Evolutionary conservation across 2,888 invertebrate species (phyloP), one percentile per base, ranked within the genome.

Genomic region (Torymus auratus): DNA sequence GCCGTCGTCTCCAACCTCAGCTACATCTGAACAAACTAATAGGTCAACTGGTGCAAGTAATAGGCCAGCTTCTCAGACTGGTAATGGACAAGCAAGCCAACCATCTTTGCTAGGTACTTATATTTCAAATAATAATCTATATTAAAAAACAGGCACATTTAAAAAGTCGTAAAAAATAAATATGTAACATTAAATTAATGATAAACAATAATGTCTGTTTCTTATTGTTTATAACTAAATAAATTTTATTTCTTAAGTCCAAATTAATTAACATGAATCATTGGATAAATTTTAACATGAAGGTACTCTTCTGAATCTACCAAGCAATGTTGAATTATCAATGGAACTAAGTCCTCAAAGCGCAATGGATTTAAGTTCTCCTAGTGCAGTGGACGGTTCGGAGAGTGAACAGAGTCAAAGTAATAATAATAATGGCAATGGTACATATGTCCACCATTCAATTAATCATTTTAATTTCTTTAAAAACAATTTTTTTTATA

Each of bases 311-410:
- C 88, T 91, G 72, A 89, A 90, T 81, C 85, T 91, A 60, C 87
- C 91, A 56, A 88, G 89, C 83, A 92, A 93, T 86, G 91, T 93
- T 78, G 93, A 93, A 85, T 92, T 94, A 82, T 92, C 94, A 85
- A 94, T 94, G 93, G 94, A 92, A 86, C 91, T 93, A 73, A 92
- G 91, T 64, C 92, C 92, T 20, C 92, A 92, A 86, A 91, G 70
- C 28, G 58, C 81, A 69, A 81, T 81, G 73, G 79, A 81, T 15
- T 73, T 77, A 14, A 83, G 65, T 56, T 83, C 83, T 50, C 73
- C 81, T 23, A 73, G 69, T 76, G 75, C 79, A 60, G 58, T 56
- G 52, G 81, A 83, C 83, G 65, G 79, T 69, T 73, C 84, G 5
- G 86, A 86, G 58, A 87, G 82, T 78, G 88, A 89, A 77, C 88